Conservation (phyloP, 1,140 invertebrate genomes). For the Lasioglossum baleicum region DNA sequence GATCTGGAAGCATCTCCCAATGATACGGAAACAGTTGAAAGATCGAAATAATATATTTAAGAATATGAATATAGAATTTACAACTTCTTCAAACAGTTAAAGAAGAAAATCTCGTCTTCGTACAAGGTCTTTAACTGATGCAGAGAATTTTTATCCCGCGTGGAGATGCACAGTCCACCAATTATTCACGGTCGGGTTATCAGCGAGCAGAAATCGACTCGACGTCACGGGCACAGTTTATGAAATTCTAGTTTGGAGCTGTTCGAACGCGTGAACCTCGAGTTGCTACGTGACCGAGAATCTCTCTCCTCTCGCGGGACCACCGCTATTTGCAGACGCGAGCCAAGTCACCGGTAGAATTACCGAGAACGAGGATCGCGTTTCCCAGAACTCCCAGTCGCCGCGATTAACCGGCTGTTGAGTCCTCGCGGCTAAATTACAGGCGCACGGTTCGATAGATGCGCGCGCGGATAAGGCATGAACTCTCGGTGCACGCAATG, state of each 20-base stretch:
- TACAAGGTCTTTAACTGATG: no score
- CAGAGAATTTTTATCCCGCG: no score
- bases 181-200: no score
- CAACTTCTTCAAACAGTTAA: no score
- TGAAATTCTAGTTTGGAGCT: background rate
- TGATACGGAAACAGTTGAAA: no score
- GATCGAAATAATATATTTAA: no score
- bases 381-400: constrained; percentile 35
- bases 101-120: no score
- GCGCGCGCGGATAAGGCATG: constrained; percentile 7
- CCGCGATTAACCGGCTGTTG: constrained; percentile 33
- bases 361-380: constrained; percentile 32
- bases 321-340: constrained; percentile 5
- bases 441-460: background rate
- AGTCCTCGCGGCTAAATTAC: constrained; percentile 33
- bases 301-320: constrained; percentile 6
- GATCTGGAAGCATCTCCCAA: no score
- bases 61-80: no score
- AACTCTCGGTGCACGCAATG: constrained; percentile 22
- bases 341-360: background rate
- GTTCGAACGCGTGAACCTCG: background rate
- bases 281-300: no score
- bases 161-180: no score
- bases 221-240: background rate
- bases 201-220: background rate